Percentiles rank a stretch among this genome's conserved stretches.
These are phyloP conservation scores for Euura saliciscinereae DNA, from an alignment of 1,140 invertebrate genomes.

Conservation along the genomic window DNA sequence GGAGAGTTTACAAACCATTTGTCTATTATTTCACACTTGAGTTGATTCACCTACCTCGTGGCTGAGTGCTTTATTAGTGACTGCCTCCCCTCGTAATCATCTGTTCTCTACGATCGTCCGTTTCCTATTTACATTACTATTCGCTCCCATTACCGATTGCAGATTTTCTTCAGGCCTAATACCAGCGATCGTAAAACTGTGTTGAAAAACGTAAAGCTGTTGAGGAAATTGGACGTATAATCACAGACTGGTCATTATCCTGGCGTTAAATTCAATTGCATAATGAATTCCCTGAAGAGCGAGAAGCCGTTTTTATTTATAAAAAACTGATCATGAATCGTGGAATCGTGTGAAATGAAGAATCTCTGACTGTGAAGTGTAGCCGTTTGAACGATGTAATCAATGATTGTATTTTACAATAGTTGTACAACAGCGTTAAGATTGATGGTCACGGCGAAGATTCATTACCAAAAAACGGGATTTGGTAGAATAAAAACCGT, in stretches of 20 bases:
- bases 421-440: neutral
- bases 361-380: conserved; percentile 20
- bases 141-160: too few species aligned
- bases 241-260: too few species aligned
- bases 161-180: too few species aligned
- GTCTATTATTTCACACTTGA: conserved; percentile 5
- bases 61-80: neutral
- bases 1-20: neutral
- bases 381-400: conserved; percentile 19
- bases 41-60: neutral
- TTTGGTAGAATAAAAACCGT: neutral
- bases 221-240: too few species aligned
- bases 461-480: conserved; percentile 3
- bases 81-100: neutral
- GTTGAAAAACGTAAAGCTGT: too few species aligned
- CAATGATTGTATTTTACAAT: conserved; percentile 14
- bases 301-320: too few species aligned
- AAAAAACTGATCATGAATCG: too few species aligned
- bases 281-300: too few species aligned
- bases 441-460: neutral
- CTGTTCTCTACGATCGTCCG: neutral
- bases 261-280: too few species aligned
- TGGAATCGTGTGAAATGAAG: too few species aligned
- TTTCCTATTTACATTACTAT: neutral
- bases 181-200: too few species aligned